phyloP scores from a whole-genome alignment of 2,888 invertebrate genomes.

The Dichetophora obliterata region DNA sequence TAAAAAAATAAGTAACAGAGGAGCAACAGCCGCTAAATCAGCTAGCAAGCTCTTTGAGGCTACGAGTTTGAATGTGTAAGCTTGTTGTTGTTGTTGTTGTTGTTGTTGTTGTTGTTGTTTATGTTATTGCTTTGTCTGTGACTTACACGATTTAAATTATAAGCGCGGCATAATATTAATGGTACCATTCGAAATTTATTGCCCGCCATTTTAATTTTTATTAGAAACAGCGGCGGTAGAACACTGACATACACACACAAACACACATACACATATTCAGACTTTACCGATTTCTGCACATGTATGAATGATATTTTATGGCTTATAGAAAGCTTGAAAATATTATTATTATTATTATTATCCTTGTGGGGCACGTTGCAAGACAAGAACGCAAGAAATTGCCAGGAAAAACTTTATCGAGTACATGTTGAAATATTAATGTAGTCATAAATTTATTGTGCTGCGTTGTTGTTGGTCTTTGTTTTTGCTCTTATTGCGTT shows the following conservation, averaged over 20 bases:
- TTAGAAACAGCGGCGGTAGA: constrained; percentile 35
- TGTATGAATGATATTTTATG: constrained; percentile 19
- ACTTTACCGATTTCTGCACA: background rate
- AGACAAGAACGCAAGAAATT: background rate
- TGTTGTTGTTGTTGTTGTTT: background rate
- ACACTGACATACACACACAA: background rate
- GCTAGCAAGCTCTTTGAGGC: background rate
- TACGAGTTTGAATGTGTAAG: background rate
- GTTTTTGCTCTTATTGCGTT: background rate
- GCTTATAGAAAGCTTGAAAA: constrained; percentile 16
- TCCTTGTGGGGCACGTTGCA: constrained; percentile 6
- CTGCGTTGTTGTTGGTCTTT: background rate
- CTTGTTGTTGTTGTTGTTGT: background rate
- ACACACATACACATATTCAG: background rate
- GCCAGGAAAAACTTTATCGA: constrained; percentile 26
- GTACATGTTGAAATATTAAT: constrained; percentile 35
- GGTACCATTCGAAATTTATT: constrained; percentile 44
- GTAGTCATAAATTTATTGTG: constrained; percentile 29
- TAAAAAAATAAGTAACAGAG: background rate
- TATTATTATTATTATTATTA: constrained; percentile 19
- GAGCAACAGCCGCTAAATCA: constrained; percentile 1
- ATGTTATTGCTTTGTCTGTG: constrained; percentile 20
- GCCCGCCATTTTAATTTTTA: constrained; percentile 48
- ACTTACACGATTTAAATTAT: constrained; percentile 34
- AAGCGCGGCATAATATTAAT: constrained; percentile 44